phyloP scores from a whole-genome alignment of 2,797 vertebrate genomes.

The Oryzias dopingdopingensis region DNA sequence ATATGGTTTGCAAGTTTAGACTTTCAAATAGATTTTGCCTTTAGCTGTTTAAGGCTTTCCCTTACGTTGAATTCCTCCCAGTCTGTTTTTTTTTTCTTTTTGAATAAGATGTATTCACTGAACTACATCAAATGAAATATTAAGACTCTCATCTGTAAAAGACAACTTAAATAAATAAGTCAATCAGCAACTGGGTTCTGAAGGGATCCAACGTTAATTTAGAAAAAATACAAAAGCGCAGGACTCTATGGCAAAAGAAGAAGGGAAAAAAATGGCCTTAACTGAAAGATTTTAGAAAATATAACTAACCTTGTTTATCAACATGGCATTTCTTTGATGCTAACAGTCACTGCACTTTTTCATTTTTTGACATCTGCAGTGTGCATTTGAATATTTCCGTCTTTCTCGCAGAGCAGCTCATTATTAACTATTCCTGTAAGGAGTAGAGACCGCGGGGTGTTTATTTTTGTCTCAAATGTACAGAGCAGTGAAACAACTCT shows the following conservation, averaged over 20 bases:
- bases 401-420: slow-evolving; percentile 5
- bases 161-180: neutral
- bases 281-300: neutral
- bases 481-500: slow-evolving; percentile 19
- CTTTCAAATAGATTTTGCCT: slow-evolving; percentile 4
- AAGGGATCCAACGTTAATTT: neutral
- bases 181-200: neutral
- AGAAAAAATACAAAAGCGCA: neutral
- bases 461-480: slow-evolving; percentile 27
- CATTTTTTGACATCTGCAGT: neutral
- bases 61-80: neutral
- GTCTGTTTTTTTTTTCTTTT: neutral
- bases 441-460: slow-evolving; percentile 11
- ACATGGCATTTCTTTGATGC: neutral
- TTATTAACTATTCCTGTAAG: slow-evolving; percentile 12
- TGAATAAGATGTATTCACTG: slow-evolving; percentile 5
- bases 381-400: slow-evolving; percentile 9
- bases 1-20: slow-evolving; percentile 2
- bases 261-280: neutral
- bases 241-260: slow-evolving; percentile 3
- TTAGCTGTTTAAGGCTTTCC: slow-evolving; percentile 1
- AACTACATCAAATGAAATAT: slow-evolving; percentile 4
- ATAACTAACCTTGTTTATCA: slow-evolving; percentile 7
- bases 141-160: neutral
- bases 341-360: neutral